Evolutionary conservation across 2,113 vertebrate genomes (phyloP).

Genomic region (Apaloderma vittatum): DNA sequence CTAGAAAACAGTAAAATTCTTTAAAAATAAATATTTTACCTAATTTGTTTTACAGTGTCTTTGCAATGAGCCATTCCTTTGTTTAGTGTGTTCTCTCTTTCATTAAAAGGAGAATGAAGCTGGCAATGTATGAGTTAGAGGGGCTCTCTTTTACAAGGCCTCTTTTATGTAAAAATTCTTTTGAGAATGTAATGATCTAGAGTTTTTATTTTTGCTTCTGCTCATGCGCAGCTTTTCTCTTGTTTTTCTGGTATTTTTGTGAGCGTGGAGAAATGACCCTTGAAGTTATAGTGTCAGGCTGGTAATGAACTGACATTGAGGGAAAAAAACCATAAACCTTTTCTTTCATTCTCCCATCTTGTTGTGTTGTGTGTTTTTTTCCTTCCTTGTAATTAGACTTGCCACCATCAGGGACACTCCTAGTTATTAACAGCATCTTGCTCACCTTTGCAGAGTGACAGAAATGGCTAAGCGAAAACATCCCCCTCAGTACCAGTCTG

Average conservation of each 20-base stretch:
- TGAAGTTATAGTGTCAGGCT: conserved; percentile 75
- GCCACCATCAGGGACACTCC: conserved; percentile 66
- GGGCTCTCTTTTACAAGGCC: conserved; percentile 14
- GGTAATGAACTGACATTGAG: conserved; percentile 74
- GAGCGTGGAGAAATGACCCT: conserved; percentile 77
- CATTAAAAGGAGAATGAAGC: background rate
- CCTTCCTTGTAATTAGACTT: conserved; percentile 76
- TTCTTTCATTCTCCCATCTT: conserved; percentile 57
- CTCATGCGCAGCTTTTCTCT: conserved; percentile 42
- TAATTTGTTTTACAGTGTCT: background rate
- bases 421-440: conserved; percentile 67
- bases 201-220: conserved; percentile 26
- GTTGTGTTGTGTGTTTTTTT: background rate
- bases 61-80: background rate
- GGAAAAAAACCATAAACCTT: conserved; percentile 50
- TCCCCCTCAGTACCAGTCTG: background rate
- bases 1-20: background rate
- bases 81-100: background rate
- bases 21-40: background rate
- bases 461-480: conserved; percentile 54
- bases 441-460: conserved; percentile 64
- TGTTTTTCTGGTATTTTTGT: conserved; percentile 75
- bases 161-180: conserved; percentile 58
- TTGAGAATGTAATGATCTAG: conserved; percentile 56
- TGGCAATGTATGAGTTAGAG: background rate